Base-by-base conservation (phyloP, 2,888 invertebrate genomes). In the Aphidoletes aphidimyza region DNA sequence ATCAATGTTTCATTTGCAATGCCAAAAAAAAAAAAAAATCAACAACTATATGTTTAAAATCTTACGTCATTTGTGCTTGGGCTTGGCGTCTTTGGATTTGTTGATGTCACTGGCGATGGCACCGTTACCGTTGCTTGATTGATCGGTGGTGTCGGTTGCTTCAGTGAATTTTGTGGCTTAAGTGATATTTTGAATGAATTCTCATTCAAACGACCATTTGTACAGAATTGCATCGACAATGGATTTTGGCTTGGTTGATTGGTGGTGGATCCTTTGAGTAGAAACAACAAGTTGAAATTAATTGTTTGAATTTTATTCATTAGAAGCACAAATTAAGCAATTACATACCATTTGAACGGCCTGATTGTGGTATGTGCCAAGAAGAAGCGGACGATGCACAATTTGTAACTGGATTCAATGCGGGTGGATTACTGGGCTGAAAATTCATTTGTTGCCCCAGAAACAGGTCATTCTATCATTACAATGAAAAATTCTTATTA, bases 41-140 rank as follows among this genome's bases (percentile, higher is more conserved):
- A 49, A 19, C 49, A 19, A 11, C 19, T 19, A 19, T 8, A 49
- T 49, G 6, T 9, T 49, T 9, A 8, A 11, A 49, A 84, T 85
- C 90, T 89, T 87, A 92, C 92, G 89, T 90, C 90, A 88, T 91
- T 92, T 88, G 93, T 93, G 89, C 93, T 94, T 85, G 95, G 95
- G 89, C 95, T 95, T 85, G 95, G 96, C 86, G 95, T 95, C 92
- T 95, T 95, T 86, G 95, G 95, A 90, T 95, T 95, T 87, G 95
- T 95, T 86, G 95, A 95, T 86, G 95, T 94, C 84, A 90, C 88
- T 9, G 88, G 95, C 86, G 95, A 95, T 86, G 95, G 94, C 84
- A 90, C 88, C 9, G 88, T 88, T 19, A 88, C 88, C n/a, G 89
- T 22, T 30, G 26, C 19, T 49, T 37, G 45, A 47, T 42, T 26